These are phyloP conservation scores for Psix sp. DNA, from an alignment of 1,140 invertebrate species.

Conservation along the genomic window DNA sequence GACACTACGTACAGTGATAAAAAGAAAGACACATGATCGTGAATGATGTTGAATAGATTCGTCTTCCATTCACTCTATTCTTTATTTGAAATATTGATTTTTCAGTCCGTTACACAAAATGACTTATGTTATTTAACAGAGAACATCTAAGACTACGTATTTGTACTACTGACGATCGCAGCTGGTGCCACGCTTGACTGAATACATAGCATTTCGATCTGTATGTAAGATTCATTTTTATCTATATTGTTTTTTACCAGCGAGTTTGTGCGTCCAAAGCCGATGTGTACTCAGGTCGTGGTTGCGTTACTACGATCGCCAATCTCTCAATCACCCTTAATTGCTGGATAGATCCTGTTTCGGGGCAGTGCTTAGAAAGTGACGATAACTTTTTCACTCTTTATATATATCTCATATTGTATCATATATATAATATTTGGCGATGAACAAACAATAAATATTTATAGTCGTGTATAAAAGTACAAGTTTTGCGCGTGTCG, in stretches of 20 bases:
- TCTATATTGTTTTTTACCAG: too few relatives aligned
- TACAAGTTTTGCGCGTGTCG: slow-evolving; percentile 56
- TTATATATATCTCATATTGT: slow-evolving; percentile 21
- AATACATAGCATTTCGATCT: not conserved
- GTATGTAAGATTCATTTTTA: too few relatives aligned
- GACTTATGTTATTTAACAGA: slow-evolving; percentile 44
- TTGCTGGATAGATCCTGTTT: slow-evolving; percentile 47
- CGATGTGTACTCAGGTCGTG: slow-evolving; percentile 9
- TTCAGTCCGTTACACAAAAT: slow-evolving; percentile 45
- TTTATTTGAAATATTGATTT: slow-evolving; percentile 45
- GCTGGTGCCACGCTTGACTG: slow-evolving; percentile 6
- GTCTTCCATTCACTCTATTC: slow-evolving; percentile 34
- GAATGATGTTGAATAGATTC: slow-evolving; percentile 49
- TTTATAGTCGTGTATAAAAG: slow-evolving; percentile 60
- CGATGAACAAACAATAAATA: slow-evolving; percentile 58
- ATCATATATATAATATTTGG: slow-evolving; percentile 45
- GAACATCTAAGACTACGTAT: slow-evolving; percentile 46
- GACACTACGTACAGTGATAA: too few relatives aligned
- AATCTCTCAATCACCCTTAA: slow-evolving; percentile 27
- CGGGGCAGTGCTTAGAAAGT: slow-evolving; percentile 50
- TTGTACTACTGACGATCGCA: slow-evolving; percentile 54
- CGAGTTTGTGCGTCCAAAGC: not conserved
- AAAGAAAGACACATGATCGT: slow-evolving; percentile 14
- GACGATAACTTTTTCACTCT: slow-evolving; percentile 32
- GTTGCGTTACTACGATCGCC: slow-evolving; percentile 25